Evolutionary conservation across 1,140 invertebrate species (phyloP), one percentile per base, ranked within the genome.

Genomic region (Euborellia annulipes): DNA sequence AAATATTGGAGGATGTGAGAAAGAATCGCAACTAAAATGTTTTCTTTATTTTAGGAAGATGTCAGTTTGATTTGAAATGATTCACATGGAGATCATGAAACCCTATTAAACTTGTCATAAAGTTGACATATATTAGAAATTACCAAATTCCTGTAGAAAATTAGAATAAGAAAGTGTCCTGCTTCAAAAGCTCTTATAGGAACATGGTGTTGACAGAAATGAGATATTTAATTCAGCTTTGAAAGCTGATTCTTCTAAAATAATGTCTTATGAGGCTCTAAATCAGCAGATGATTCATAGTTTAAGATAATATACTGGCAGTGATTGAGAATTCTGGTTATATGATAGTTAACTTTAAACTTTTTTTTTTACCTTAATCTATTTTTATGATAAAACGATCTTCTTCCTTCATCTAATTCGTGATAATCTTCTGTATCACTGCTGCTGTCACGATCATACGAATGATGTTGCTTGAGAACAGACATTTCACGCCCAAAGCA

Each of bases 401-500:
- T 62, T 52, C 73, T 64, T 46, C 72, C 64, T 52, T 76, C 73
- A 59, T 75, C 73, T 16, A 64, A 62, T 52, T 78, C 76, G 50
- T 73, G 68, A 54, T 74, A 77, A 60, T 80, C 77, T 55, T 80
- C 75, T n/a, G 73, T 77, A 55, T 78, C 76, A 55, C 76, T 79
- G 59, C 78, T 79, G 32, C 76, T 77, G 50, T 77, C 75, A 57
- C 75, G 62, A 50, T 70, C 57, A 58, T 69, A 72, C 51, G 61
- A 65, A 41, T 65, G 54, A 51, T 65, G 61, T 50, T 68, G 66
- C 46, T 57, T 62, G 52, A 59, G 58, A 52, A 63, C 62, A 57
- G 65, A 63, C 67, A 68, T 68, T 20, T 22, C 41, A 36, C 46
- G 37, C 17, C 22, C 32, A 9, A 27, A 41, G 32, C 48, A 47